Evolutionary conservation across 2,113 vertebrate species (phyloP).

Genomic region (Mungos mungo): DNA sequence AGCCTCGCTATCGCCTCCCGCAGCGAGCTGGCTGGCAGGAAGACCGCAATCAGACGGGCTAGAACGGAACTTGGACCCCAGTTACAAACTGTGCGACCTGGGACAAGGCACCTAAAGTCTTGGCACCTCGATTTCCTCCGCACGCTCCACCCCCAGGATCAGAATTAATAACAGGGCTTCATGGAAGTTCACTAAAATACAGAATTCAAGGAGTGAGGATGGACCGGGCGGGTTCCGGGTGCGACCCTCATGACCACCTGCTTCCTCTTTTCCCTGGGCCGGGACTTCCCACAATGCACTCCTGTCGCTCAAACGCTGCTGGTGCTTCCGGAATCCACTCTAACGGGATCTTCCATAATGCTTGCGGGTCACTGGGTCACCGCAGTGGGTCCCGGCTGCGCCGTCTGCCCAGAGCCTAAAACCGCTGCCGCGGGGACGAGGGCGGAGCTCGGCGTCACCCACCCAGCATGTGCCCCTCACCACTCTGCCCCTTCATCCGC

Average conservation of each 20-base stretch:
- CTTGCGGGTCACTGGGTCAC: neutral
- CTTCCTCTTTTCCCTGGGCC: accelerated
- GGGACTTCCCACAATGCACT: too few relatives aligned
- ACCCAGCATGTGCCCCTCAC: accelerated
- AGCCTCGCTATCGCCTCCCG: neutral
- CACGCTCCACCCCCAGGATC: neutral
- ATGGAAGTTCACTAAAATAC: neutral
- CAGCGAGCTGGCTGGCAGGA: accelerated
- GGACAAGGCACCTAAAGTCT: neutral
- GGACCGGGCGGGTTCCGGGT: neutral
- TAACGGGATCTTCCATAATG: neutral
- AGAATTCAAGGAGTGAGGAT: neutral
- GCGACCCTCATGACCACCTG: accelerated
- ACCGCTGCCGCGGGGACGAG: neutral
- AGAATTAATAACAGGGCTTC: neutral
- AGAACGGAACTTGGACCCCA: too few relatives aligned
- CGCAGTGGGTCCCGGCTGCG: neutral
- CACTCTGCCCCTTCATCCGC: neutral
- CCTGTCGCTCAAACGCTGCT: neutral
- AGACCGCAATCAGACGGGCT: neutral
- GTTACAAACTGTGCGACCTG: too few relatives aligned
- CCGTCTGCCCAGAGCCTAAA: neutral
- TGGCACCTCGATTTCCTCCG: neutral
- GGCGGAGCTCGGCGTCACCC: accelerated
- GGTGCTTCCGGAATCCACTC: neutral